phyloP scores from a whole-genome alignment of 1,140 invertebrate genomes.

The Diplogasteroides magnus region DNA sequence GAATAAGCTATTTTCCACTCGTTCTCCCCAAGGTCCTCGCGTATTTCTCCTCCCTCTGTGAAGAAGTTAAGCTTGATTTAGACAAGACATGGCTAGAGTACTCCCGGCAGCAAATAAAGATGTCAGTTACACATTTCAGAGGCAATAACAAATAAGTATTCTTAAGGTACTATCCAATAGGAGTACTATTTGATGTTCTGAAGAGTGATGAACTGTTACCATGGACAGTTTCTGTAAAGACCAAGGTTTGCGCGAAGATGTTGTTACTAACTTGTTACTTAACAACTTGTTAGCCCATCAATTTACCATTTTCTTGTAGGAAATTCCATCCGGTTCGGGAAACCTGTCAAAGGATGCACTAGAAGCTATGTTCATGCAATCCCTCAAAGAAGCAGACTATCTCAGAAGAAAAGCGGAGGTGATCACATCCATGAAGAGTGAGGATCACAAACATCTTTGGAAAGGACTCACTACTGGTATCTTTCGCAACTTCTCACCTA shows the following conservation, averaged over 20 bases:
- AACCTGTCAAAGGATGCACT: not conserved
- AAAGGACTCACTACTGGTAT: conserved; percentile 1
- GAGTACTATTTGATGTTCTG: conserved; percentile 11
- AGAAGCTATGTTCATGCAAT: conserved; percentile 15
- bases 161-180: conserved; percentile 12
- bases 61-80: not conserved
- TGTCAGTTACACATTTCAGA: not conserved
- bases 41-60: not conserved
- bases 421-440: conserved; percentile 2
- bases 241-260: no score
- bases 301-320: no score
- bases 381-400: conserved; percentile 14
- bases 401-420: conserved; percentile 10
- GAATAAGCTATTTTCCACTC: conserved; percentile 1
- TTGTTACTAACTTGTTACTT: no score
- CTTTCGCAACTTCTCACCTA: not conserved
- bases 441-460: conserved; percentile 18
- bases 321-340: not conserved
- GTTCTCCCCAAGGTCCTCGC: not conserved
- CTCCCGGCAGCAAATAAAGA: conserved; percentile 3
- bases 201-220: conserved; percentile 11
- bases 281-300: no score
- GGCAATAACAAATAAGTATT: not conserved
- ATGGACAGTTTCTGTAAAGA: conserved; percentile 10
- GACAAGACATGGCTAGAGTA: conserved; percentile 8